Base-by-base conservation (phyloP, 2,888 invertebrate genomes). In the Cantharis lateralis region DNA sequence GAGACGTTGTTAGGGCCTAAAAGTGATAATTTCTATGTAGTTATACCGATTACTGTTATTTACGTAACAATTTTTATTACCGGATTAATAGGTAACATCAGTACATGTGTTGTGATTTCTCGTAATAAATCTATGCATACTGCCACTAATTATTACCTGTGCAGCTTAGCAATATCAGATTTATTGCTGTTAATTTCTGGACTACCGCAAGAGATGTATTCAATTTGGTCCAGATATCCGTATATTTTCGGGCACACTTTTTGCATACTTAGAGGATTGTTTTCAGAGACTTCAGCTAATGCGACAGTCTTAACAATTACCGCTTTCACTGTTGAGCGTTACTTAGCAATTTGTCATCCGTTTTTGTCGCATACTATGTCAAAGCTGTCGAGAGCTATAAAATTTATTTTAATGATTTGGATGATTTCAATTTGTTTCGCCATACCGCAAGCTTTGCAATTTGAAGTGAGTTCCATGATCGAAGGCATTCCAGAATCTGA, bases 91-190 rank as follows among this genome's bases (percentile, higher is more conserved):
- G 96, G 96, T 1, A 96, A 96, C 86, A 90, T 95, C 66, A 93
- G 94, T 84, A 96, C 96, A 0, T 96, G 96, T 85, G 90, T 96
- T 76, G 96, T 97, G 18, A 96, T 97, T 80, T 91, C 93, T 20
- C 91, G 92, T 79, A 96, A 96, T 87, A 93, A 93, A 82, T 94
- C 93, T 80, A 95, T 96, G 95, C 95, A 95, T 83, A 94, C 94
- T n/a, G 93, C 94, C 3, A 94, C 94, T 10, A 94, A 94, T 84
- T 94, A 93, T 85, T 96, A 96, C 86, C 89, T 96, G 74, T 96
- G 96, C 88, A 95, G 95, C 86, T 88, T 96, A 86, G 95, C 96
- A 5, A 91, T 96, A 78, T 96, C 96, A 2, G 96, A 96, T 87
- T 90, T 96, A 62, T 88, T 96, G 20, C 89, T 96, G 15, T 89